These are phyloP conservation scores for Crambe crambe DNA, from an alignment of 37 sponge, comb jelly and placozoan genomes.

Conservation along the genomic window DNA sequence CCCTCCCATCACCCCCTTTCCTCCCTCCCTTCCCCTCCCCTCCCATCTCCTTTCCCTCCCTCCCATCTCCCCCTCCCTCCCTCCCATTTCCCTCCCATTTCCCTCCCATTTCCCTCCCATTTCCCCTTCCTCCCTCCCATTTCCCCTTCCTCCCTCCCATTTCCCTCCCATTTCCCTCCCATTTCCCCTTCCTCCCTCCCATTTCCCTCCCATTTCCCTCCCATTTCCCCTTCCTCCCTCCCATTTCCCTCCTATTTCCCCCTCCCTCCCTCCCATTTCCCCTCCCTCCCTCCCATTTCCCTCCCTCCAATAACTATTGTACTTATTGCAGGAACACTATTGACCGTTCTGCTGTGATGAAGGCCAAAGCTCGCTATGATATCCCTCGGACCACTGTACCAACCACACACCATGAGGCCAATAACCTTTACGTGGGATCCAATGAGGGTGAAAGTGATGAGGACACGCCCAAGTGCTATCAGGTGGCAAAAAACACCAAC, in stretches of 20 bases:
- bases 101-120: neutral
- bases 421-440: slow-evolving; percentile 9
- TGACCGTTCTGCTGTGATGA: neutral
- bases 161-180: neutral
- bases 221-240: neutral
- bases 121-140: neutral
- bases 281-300: neutral
- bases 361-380: slow-evolving; percentile 2
- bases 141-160: neutral
- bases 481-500: neutral
- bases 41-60: neutral
- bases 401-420: neutral
- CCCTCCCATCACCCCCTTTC: no score
- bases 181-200: neutral
- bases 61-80: neutral
- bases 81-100: neutral
- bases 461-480: neutral
- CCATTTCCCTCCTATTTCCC: neutral
- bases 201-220: neutral
- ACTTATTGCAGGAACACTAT: slow-evolving; percentile 34
- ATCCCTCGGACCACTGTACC: neutral
- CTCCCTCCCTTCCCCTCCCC: neutral
- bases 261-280: neutral
- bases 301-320: neutral
- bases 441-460: neutral